Percentiles rank a stretch among this genome's conserved stretches.
phyloP scores from a whole-genome alignment of 2,888 invertebrate species.

The Lathronympha strigana region DNA sequence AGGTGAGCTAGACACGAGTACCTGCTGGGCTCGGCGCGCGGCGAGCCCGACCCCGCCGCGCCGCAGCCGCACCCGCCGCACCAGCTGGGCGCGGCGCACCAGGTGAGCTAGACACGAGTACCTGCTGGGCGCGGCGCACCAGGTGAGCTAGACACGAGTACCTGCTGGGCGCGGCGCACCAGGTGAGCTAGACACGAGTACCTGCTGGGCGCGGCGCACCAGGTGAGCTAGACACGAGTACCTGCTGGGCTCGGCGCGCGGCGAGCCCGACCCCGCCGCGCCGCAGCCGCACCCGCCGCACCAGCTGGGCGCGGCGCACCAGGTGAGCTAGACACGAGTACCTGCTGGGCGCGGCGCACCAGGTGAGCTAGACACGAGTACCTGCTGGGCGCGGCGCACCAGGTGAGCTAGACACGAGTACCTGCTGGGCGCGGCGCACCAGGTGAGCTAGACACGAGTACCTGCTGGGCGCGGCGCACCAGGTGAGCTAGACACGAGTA shows the following conservation, averaged over 20 bases:
- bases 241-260: constrained; percentile 64
- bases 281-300: constrained; percentile 57
- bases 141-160: too few relatives aligned
- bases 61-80: too few relatives aligned
- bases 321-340: too few relatives aligned
- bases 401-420: too few relatives aligned
- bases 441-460: constrained; percentile 63
- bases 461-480: constrained; percentile 59
- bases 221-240: too few relatives aligned
- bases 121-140: constrained; percentile 59
- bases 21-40: too few relatives aligned
- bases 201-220: neutral
- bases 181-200: too few relatives aligned
- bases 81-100: constrained; percentile 65
- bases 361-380: too few relatives aligned
- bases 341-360: too few relatives aligned
- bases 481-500: too few relatives aligned
- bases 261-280: constrained; percentile 56
- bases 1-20: too few relatives aligned
- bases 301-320: constrained; percentile 59
- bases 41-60: neutral
- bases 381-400: neutral
- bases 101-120: constrained; percentile 63
- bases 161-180: too few relatives aligned
- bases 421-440: constrained; percentile 64